Conservation (phyloP, 2,888 invertebrate genomes). For the Synanthedon myopaeformis region DNA sequence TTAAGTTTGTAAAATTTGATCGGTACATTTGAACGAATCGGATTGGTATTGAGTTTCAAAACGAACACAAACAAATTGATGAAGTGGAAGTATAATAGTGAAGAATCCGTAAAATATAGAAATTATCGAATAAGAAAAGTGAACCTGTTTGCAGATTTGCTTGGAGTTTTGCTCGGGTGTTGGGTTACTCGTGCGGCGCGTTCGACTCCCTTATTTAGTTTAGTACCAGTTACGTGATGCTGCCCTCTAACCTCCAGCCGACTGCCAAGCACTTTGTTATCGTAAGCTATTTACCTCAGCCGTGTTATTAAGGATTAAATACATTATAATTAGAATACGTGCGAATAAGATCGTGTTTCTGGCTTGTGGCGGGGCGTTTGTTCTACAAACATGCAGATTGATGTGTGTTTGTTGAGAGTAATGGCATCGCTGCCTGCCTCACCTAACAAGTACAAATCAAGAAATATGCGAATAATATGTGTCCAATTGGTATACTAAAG, state of each 20-base stretch:
- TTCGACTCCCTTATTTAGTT: not conserved
- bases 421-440: not conserved
- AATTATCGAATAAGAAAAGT: no score
- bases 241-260: not conserved
- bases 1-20: no score
- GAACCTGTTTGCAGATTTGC: no score
- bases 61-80: no score
- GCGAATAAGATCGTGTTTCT: not conserved
- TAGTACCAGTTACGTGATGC: slow-evolving; percentile 23
- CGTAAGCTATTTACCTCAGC: slow-evolving; percentile 25
- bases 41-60: no score
- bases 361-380: not conserved
- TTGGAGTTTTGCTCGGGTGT: no score
- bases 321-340: not conserved
- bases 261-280: slow-evolving; percentile 18
- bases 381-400: not conserved
- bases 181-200: not conserved
- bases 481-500: no score
- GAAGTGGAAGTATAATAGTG: no score
- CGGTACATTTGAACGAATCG: no score
- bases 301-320: slow-evolving; percentile 40
- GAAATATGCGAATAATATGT: no score
- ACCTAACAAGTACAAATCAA: no score
- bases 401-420: not conserved
- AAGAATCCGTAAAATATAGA: no score